Evolutionary conservation across 2,113 vertebrate genomes (phyloP).

Genomic region (Channa argus): DNA sequence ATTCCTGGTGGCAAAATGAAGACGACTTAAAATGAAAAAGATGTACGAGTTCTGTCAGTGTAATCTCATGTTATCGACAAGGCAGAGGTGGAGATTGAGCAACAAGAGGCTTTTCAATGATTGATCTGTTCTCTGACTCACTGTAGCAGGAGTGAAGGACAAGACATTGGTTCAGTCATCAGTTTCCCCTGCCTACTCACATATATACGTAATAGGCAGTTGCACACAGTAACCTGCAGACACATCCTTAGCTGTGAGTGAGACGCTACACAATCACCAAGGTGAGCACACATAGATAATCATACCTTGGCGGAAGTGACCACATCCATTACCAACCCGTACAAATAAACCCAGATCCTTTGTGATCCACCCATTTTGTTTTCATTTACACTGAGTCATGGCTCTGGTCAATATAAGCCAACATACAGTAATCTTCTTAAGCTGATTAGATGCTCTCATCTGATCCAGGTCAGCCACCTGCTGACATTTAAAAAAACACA

Average conservation of each 20-base stretch:
- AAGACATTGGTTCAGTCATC: conserved; percentile 29
- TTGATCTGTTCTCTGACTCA: conserved; percentile 66
- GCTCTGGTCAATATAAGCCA: conserved; percentile 42
- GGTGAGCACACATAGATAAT: conserved; percentile 49
- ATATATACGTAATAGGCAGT: conserved; percentile 27
- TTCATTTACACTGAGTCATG: conserved; percentile 64
- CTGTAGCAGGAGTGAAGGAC: conserved; percentile 38
- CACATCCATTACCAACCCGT: conserved; percentile 19
- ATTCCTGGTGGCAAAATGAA: conserved; percentile 11
- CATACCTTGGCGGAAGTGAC: conserved; percentile 27
- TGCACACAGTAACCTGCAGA: conserved; percentile 8
- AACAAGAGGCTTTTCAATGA: conserved; percentile 67
- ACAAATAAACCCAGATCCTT: conserved; percentile 41
- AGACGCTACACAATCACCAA: conserved; percentile 27
- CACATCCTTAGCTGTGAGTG: not conserved
- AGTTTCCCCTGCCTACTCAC: conserved; percentile 28
- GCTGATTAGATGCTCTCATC: conserved; percentile 30
- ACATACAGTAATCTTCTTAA: conserved; percentile 58
- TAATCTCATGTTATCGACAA: conserved; percentile 36
- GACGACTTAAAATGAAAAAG: conserved; percentile 6
- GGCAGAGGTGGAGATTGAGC: conserved; percentile 33
- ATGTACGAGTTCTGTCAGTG: conserved; percentile 4
- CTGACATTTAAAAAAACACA: conserved; percentile 21
- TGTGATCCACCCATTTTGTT: conserved; percentile 23
- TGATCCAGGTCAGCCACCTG: conserved; percentile 20